Evolutionary conservation across 1,140 invertebrate genomes (phyloP).

Genomic region (Brachionus rotundiformis): DNA sequence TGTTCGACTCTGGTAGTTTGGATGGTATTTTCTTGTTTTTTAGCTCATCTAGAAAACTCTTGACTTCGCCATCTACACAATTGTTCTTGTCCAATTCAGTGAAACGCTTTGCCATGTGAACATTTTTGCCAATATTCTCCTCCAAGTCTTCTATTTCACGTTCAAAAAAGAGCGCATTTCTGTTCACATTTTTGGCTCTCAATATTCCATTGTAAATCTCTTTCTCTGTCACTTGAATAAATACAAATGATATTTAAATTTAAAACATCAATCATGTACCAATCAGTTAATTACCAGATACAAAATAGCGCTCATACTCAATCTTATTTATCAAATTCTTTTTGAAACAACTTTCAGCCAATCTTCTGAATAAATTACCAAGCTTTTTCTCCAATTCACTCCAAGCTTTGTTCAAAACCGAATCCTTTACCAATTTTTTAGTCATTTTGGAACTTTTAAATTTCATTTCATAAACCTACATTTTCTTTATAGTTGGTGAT

Average conservation of each 20-base stretch:
- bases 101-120: conserved; percentile 67
- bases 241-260: neutral
- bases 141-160: conserved; percentile 46
- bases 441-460: no score
- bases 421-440: neutral
- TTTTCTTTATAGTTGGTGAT: conserved; percentile 9
- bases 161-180: conserved; percentile 12
- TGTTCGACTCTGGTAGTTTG: conserved; percentile 18
- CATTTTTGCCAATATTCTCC: conserved; percentile 8
- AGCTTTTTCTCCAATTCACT: conserved; percentile 10
- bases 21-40: conserved; percentile 51
- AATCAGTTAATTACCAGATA: neutral
- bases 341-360: conserved; percentile 40
- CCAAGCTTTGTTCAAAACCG: conserved; percentile 5
- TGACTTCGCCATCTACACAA: neutral
- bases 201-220: conserved; percentile 47
- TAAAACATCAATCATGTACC: no score
- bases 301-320: conserved; percentile 16
- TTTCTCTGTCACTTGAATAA: conserved; percentile 44
- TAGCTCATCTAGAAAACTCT: conserved; percentile 40
- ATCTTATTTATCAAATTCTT: neutral
- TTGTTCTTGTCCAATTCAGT: conserved; percentile 11
- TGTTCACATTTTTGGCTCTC: neutral
- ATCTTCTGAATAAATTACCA: conserved; percentile 3
- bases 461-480: no score